Base-by-base conservation (phyloP, 2,888 invertebrate genomes). In the Subacronicta megacephala region DNA sequence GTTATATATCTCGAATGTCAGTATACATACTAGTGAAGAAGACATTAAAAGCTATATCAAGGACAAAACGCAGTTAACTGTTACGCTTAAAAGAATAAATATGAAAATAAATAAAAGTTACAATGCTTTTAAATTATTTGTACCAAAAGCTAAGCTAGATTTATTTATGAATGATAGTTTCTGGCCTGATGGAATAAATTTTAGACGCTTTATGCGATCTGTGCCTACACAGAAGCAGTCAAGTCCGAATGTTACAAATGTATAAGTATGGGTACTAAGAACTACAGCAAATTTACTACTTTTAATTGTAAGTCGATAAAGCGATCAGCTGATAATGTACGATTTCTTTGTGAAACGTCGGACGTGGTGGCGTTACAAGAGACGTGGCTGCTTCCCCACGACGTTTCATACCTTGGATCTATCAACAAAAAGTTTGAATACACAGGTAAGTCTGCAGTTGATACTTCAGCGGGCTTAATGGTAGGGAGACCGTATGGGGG, bases 401-500 rank as follows among this genome's bases (percentile, higher is more conserved):
- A 23, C 23, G 23, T 23, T 9, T 23, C 23, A 23, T 23, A 7
- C 23, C 23, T 23, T 23, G 23, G 23, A 23, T 23, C 23, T 41
- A 23, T 23, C 23, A 23, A 23, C 23, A 23, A 23, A 7, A 23
- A 23, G 44, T n/a, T n/a, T n/a, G n/a, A n/a, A n/a, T n/a, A n/a
- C n/a, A n/a, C n/a, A n/a, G n/a, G n/a, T n/a, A n/a, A n/a, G n/a
- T n/a, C n/a, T n/a, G n/a, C n/a, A n/a, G n/a, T 45, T 0, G 35
- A 35, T 18, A 20, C 20, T n/a, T 5, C 44, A 5, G 20, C 3
- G 0, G 44, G 0, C 12, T 29, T 29, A 29, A 10, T 29, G 29
- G 10, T 20, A 31, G 51, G 46, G 7, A 15, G 51, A 1, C 46
- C 57, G 9, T 58, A 46, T 16, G 57, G 51, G 3, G 51, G 57